Base-by-base conservation (phyloP, 2,797 vertebrate species). In the Amazona finschi region DNA sequence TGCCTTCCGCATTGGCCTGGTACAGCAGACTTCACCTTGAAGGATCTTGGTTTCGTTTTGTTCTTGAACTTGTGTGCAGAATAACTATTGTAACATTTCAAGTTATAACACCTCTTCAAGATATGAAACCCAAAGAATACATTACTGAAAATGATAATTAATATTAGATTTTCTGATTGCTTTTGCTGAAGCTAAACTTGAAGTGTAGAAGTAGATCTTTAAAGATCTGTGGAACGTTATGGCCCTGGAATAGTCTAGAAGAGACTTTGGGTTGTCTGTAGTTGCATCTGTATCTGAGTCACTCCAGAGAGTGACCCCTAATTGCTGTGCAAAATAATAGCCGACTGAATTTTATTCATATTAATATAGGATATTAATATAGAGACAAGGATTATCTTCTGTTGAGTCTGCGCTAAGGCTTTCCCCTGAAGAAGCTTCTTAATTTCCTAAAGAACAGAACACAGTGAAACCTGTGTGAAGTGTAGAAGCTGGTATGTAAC, bases 291-390 rank as follows among this genome's bases (percentile, higher is more conserved):
- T 47, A 25, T 55, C 44, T 20, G 24, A 49, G 19, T 13, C n/a
- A 55, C 30, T 28, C 47, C 27, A 28, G 43, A 38, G n/a, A 52
- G 30, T 38, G 52, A 65, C 13, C 24, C 5, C 18, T n/a, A 17
- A 21, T 14, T 72, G 31, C 28, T 58, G 31, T 8, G 58, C 36
- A 19, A 18, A 50, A 31, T 22, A 15, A 18, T 8, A 65, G 15
- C 6, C 55, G 10, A 64, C 11, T 60, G 4, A 72, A 27, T 24
- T 71, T 87, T 28, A 15, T 65, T 73, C 4, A 9, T 80, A 3
- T 61, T 43, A 2, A 1, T 28, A 4, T 3, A 24, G 12, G 13
- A 8, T 31, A 46, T 33, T 24, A 39, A 47, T 27, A 6, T 1
- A 53, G 19, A 64, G 58, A 16, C 20, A 64, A 33, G n/a, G 9